phyloP scores from a whole-genome alignment of 1,140 invertebrate species.

The Druon quercuslanigerum region DNA sequence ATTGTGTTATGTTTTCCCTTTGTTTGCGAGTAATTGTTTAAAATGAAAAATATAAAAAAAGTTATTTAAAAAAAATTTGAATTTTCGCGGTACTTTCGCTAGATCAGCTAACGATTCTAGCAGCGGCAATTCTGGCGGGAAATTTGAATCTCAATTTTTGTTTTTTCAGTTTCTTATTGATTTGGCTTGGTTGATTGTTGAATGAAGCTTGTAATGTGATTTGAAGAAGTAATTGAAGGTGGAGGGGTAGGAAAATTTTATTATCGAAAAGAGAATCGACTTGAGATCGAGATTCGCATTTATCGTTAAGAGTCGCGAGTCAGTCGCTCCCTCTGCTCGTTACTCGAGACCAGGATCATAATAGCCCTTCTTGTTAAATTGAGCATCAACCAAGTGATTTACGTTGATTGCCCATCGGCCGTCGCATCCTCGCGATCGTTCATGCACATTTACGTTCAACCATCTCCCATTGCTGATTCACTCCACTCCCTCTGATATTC shows the following conservation, averaged over 20 bases:
- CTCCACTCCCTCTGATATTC: constrained; percentile 10
- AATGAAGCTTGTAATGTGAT: neutral
- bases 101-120: too few relatives aligned
- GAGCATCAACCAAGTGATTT: constrained; percentile 75
- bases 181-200: neutral
- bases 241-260: constrained; percentile 9
- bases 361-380: constrained; percentile 75
- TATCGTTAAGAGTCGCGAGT: constrained; percentile 37
- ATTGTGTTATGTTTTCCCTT: too few relatives aligned
- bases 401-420: constrained; percentile 72
- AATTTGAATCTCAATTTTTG: neutral
- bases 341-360: constrained; percentile 69
- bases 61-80: too few relatives aligned
- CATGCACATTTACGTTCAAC: constrained; percentile 50
- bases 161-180: neutral
- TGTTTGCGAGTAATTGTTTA: too few relatives aligned
- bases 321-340: constrained; percentile 43
- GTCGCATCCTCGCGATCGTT: constrained; percentile 52
- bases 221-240: neutral
- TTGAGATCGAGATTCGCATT: constrained; percentile 17
- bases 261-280: constrained; percentile 19
- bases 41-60: too few relatives aligned
- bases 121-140: too few relatives aligned
- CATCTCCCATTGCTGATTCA: constrained; percentile 32
- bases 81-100: too few relatives aligned